These are phyloP conservation scores for Lytechinus pictus DNA, from an alignment of 35 echinoderm and acorn worm genomes.

Conservation along the genomic window DNA sequence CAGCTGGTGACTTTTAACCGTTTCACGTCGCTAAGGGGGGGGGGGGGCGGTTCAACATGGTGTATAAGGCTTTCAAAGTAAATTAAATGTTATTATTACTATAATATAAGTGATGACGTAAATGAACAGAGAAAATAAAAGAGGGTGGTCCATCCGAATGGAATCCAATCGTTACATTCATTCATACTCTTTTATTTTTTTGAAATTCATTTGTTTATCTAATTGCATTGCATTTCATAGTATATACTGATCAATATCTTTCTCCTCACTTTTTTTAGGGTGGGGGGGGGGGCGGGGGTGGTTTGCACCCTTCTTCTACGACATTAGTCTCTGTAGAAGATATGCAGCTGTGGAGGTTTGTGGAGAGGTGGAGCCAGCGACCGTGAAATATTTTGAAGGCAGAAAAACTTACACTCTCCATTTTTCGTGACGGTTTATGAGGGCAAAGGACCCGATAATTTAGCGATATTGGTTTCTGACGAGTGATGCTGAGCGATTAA, in stretches of 20 bases:
- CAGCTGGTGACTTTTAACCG: too few relatives aligned
- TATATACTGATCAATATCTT: too few relatives aligned
- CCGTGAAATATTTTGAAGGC: constrained; percentile 8
- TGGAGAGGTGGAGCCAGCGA: background rate
- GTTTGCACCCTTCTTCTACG: background rate
- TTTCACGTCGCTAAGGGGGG: background rate
- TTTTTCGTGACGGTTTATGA: background rate
- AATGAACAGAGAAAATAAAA: background rate
- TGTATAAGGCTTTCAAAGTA: background rate
- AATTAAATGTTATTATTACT: background rate
- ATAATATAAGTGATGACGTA: background rate
- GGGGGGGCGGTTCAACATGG: background rate
- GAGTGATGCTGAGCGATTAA: background rate
- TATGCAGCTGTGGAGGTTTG: background rate
- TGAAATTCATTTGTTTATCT: too few relatives aligned
- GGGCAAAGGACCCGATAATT: background rate
- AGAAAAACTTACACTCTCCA: background rate
- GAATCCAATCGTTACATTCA: background rate
- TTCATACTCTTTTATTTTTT: background rate
- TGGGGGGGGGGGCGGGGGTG: background rate
- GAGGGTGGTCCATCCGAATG: too few relatives aligned
- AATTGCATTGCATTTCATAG: too few relatives aligned
- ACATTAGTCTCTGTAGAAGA: background rate
- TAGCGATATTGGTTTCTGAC: background rate
- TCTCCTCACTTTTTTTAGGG: background rate